Base-by-base conservation (phyloP, 2,888 invertebrate genomes). In the Scaptomyza polygonia region DNA sequence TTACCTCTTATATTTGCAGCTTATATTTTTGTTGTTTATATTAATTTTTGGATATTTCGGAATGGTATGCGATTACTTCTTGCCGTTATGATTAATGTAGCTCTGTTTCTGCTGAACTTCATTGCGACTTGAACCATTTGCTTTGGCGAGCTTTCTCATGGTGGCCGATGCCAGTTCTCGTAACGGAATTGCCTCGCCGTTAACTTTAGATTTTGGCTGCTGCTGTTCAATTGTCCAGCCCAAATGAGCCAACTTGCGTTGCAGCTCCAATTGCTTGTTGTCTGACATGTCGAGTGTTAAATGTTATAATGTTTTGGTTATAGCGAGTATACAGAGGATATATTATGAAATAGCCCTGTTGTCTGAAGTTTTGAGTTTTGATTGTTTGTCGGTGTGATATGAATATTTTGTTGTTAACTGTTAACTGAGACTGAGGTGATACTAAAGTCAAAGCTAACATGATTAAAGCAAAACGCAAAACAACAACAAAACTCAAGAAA, bases 161-260 rank as follows among this genome's bases (percentile, higher is more conserved):
- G 45, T 54, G 25, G 51, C 7, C 29, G 65, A 40, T 14, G 77
- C 57, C 43, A 72, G 34, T 14, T 53, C 54, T 3, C 57, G 57
- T 4, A 76, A 34, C 0, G 65, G 71, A 11, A 76, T 76, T 6
- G 54, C 27, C 29, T 70, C 71, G 11, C 63, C 51, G 25, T 6
- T 6, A 3, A 9, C 5, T 7, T 65, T 29, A 1, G 11, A 30
- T 18, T 32, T 36, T 8, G 29, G 32, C 21, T 25, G 14, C 43
- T 70, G 32, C 39, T 44, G 32, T 1, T 40, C 54, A 47, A 76
- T 44, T 18, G 72, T 76, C 71, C 72, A 76, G 64, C 77, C 77
- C 4, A 72, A 49, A 1, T 57, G 25, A n/a, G 34, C 40, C 34
- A 70, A 29, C 34, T 76, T 56, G 1, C 21, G 21, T n/a, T 63